Conservation (phyloP, 2,797 vertebrate genomes). For the Gymnocypris eckloni region DNA sequence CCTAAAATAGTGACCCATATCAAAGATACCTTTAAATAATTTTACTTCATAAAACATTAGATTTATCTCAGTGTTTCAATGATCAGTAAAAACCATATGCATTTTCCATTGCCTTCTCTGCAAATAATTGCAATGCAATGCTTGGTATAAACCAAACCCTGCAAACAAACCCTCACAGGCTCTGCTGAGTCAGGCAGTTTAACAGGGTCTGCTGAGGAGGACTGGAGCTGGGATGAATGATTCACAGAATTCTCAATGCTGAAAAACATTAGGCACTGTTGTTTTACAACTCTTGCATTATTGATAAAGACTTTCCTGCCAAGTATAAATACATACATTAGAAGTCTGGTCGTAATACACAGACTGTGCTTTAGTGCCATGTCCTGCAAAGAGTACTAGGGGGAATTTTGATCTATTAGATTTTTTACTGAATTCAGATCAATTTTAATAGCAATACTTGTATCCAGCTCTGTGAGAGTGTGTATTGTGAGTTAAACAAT, state of each 20-base stretch:
- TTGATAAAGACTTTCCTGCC: conserved; percentile 13
- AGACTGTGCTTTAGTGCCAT: neutral
- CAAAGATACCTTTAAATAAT: neutral
- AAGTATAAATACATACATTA: neutral
- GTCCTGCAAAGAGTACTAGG: neutral
- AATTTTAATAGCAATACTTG: neutral
- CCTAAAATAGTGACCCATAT: neutral
- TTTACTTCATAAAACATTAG: neutral
- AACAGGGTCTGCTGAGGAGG: conserved; percentile 1
- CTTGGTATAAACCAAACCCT: neutral
- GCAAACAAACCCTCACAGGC: neutral
- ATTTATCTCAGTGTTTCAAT: neutral
- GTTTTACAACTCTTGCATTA: conserved; percentile 4
- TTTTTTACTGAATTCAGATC: neutral
- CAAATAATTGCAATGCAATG: neutral
- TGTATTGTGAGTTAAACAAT: neutral
- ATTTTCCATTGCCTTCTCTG: neutral
- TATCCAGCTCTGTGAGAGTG: neutral
- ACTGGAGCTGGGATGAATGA: neutral
- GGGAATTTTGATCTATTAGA: neutral
- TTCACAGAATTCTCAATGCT: neutral
- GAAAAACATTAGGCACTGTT: conserved; percentile 13
- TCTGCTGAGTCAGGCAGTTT: conserved; percentile 31
- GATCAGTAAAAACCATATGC: neutral
- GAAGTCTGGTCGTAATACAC: neutral